Evolutionary conservation across 2,888 invertebrate genomes (phyloP), one percentile per base, ranked within the genome.

Genomic region (Xestobium rufovillosum): DNA sequence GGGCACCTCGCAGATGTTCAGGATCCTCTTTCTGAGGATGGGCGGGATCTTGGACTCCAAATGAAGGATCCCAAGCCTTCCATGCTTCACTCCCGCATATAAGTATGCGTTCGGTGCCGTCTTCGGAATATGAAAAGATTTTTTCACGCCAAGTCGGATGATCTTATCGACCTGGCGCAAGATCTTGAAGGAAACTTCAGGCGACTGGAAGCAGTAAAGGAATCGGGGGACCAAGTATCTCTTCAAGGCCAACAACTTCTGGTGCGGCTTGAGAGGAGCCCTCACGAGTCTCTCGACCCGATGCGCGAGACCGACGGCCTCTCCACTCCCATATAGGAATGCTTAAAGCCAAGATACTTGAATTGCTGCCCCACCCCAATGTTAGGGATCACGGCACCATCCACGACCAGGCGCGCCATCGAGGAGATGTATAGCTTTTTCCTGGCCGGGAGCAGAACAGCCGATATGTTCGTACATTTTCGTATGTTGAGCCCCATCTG

Each of bases 341-440:
- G 23, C 10, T n/a, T 26, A 16, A 36, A 38, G 8, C 38, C 38
- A 3, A 38, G 17, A 16, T 38, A 38, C 10, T 36, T 23, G 12
- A 38, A 34, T 11, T 36, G 32, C 16, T 38, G 14, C 6, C n/a
- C 26, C n/a, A 38, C 38, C 4, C 14, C n/a, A 11, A 38, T 26
- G 10, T 25, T 8, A 13, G 13, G 25, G 6, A 38, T 26, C 3
- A 26, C 8, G 6, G 19, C 17, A 16, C 27, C 38, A 13, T 4
- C 25, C 14, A 26, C 34, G 11, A 14, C 11, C n/a, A 38, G 8
- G 6, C 6, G 3, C 12, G n/a, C 6, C 27, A 4, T 13, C 3
- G 38, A 14, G 10, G 10, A n/a, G 3, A 38, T 27, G 13, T 26
- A 38, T 4, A 38, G 16, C n/a, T 19, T 19, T 19, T 19, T 19